Base-by-base conservation (phyloP, 2,888 invertebrate species). In the Latrodectus elegans region DNA sequence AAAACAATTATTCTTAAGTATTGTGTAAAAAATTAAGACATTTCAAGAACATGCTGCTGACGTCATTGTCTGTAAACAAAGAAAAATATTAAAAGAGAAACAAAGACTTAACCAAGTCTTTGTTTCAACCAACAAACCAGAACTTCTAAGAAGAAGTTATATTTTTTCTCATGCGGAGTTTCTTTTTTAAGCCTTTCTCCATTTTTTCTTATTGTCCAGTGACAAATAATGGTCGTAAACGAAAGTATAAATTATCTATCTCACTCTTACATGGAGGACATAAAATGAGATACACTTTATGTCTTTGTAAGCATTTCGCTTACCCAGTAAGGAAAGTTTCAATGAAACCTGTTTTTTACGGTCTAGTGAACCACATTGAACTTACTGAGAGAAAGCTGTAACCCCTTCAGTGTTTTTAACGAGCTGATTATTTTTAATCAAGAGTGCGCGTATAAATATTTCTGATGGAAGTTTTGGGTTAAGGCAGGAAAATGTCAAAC, bases 231-330 rank as follows among this genome's bases (percentile, higher is more conserved):
- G 67, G 60, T 75, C 60, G 70, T 82, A 38, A 82, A 82, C 55
- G 73, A 68, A 82, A 68, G 74, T 75, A 75, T 82, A 82, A 82
- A 82, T 82, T 82, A 82, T 75, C 49, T 51, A 49, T 22, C 75
- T 70, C 38, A 75, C 68, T 75, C 82, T 60, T 53, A 68, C 38
- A 53, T 70, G 26, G 51, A 65, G 75, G 38, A 75, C 82, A 75
- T 82, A 82, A 82, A 76, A 74, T 26, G 75, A 67, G 22, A 51
- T 55, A 75, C 82, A 75, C 75, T 82, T 82, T 75, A 82, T 82
- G 82, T 82, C 82, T 75, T 82, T 75, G 82, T 82, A 82, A 82
- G 75, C 82, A 82, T 75, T 82, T 70, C 75, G 17, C 70, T 70
- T 82, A 68, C 49, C 10, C 38, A 22, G 52, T 22, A 11, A 60